These are phyloP conservation scores for Sinosuthora webbiana DNA, from an alignment of 2,113 vertebrate species.

Conservation along the genomic window DNA sequence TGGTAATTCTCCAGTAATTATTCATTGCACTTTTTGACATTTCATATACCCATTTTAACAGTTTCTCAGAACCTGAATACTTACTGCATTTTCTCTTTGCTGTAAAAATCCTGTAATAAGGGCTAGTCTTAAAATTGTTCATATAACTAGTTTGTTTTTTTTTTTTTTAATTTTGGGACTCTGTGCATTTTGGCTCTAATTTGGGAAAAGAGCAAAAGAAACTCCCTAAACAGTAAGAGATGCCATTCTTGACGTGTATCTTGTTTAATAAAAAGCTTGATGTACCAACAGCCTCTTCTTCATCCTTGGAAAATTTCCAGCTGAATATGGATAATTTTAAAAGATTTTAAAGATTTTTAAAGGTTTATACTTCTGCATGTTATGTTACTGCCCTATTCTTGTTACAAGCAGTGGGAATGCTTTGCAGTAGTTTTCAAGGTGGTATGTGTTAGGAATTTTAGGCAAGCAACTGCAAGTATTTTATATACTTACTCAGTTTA, in stretches of 20 bases:
- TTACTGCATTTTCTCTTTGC: neutral
- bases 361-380: neutral
- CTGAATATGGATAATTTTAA: neutral
- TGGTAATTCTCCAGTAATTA: neutral
- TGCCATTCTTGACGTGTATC: neutral
- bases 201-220: neutral
- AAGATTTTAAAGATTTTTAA: neutral
- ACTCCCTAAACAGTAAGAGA: neutral
- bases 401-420: neutral
- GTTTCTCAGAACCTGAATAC: neutral
- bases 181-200: neutral
- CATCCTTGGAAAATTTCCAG: neutral
- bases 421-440: neutral
- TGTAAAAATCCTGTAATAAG: neutral
- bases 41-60: neutral
- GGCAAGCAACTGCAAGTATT: neutral
- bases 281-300: neutral
- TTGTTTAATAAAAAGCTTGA: neutral
- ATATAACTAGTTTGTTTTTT: neutral
- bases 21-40: neutral
- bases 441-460: neutral
- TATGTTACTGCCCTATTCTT: neutral
- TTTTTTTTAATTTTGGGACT: neutral
- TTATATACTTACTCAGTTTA: constrained; percentile 21
- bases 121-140: neutral